phyloP scores from a whole-genome alignment of 2,888 invertebrate species.

The Phania funesta region DNA sequence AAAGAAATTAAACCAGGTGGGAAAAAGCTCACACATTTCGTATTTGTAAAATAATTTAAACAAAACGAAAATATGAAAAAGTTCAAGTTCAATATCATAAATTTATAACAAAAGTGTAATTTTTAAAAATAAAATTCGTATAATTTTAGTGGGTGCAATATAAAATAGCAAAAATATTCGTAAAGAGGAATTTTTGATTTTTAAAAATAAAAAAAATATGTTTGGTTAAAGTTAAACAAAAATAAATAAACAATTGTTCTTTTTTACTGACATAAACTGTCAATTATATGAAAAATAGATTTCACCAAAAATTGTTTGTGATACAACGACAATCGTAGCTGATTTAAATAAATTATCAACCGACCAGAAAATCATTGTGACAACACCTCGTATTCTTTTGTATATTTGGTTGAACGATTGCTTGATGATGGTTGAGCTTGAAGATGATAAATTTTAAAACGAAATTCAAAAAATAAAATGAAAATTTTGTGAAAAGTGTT shows the following conservation, averaged over 20 bases:
- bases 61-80: conserved; percentile 44
- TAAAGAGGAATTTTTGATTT: conserved; percentile 3
- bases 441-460: conserved; percentile 25
- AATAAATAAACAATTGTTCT: neutral
- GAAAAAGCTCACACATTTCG: conserved; percentile 17
- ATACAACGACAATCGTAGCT: conserved; percentile 19
- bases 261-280: conserved; percentile 42
- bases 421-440: neutral
- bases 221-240: neutral
- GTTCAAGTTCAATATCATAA: conserved; percentile 64
- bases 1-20: conserved; percentile 52
- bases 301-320: conserved; percentile 26
- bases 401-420: too few species aligned
- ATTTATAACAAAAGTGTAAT: conserved; percentile 32
- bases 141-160: conserved; percentile 31
- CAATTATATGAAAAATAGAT: conserved; percentile 36
- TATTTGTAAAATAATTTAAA: conserved; percentile 44
- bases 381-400: conserved; percentile 39
- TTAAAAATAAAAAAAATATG: neutral
- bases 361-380: conserved; percentile 60
- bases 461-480: neutral
- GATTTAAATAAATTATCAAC: conserved; percentile 47
- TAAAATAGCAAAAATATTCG: neutral
- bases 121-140: neutral
- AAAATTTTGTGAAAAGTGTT: conserved; percentile 1